Conservation (phyloP, 2,888 invertebrate genomes). For the Athalia circularis region DNA sequence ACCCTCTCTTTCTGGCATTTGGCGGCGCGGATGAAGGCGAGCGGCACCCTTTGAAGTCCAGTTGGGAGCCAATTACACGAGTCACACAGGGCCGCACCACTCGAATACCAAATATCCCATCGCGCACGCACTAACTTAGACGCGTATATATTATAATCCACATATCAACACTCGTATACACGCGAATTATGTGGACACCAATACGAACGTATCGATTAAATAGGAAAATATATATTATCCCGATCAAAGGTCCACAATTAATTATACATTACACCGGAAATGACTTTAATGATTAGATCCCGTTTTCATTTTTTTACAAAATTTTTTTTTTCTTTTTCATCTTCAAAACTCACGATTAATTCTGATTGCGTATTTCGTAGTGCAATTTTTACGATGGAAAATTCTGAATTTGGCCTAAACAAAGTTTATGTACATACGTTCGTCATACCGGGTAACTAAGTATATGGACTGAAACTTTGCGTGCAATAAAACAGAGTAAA, state of each 20-base stretch:
- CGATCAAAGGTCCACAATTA: constrained; percentile 33
- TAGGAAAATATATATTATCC: constrained; percentile 28
- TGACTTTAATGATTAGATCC: not conserved
- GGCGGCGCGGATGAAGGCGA: constrained; percentile 74
- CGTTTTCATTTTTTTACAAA: not conserved
- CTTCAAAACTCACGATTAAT: too few relatives aligned
- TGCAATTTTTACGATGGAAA: not conserved
- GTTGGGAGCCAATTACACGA: constrained; percentile 75
- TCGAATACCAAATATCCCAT: constrained; percentile 62
- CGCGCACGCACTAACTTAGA: not conserved
- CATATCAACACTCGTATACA: not conserved
- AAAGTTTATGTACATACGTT: not conserved
- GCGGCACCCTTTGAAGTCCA: constrained; percentile 74
- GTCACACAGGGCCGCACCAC: constrained; percentile 73
- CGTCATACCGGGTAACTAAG: too few relatives aligned
- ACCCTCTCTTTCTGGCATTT: constrained; percentile 62
- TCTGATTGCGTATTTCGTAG: too few relatives aligned
- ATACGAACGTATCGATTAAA: constrained; percentile 28
- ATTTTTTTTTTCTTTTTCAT: too few relatives aligned
- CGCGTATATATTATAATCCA: not conserved
- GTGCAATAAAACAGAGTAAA: constrained; percentile 7
- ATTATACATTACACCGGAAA: constrained; percentile 22
- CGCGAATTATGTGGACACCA: not conserved
- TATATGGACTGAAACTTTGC: constrained; percentile 21
- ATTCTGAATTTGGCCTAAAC: not conserved